Evolutionary conservation across 2,113 vertebrate species (phyloP).

Genomic region (Catharus bicknelli): DNA sequence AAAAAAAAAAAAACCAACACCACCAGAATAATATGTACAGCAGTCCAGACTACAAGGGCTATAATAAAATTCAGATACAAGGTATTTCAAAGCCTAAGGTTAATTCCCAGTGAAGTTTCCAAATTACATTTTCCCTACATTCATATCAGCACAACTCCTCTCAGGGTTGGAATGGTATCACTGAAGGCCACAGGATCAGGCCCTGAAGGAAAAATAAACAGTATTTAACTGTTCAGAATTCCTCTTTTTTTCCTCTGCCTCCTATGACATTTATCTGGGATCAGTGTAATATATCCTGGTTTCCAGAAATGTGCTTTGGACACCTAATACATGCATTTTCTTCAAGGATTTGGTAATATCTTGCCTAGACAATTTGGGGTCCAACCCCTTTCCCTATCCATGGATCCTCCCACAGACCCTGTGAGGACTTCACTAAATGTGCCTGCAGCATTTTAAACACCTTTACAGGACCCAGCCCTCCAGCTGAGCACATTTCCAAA

Average conservation of each 20-base stretch:
- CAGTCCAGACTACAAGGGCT: not conserved
- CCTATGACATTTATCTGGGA: not conserved
- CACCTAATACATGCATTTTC: not conserved
- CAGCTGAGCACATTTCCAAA: not conserved
- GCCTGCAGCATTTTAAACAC: not conserved
- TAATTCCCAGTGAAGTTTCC: not conserved
- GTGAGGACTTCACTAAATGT: accelerated
- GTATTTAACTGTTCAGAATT: not conserved
- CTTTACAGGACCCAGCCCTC: not conserved
- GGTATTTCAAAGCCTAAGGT: not conserved
- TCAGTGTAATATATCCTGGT: accelerated
- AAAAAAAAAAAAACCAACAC: not conserved
- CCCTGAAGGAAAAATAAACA: not conserved
- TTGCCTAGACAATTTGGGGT: not conserved
- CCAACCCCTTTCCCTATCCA: accelerated
- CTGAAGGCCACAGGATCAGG: not conserved
- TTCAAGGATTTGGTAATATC: not conserved
- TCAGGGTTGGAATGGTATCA: accelerated
- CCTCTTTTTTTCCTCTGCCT: not conserved
- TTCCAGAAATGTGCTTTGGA: not conserved
- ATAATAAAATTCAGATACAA: not conserved
- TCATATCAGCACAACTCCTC: not conserved
- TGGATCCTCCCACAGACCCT: not conserved
- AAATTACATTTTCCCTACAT: not conserved
- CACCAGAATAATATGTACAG: not conserved